Base-by-base conservation (phyloP, 30 jellyfish, hydroid and myxozoan species). In the Clytia hemisphaerica region DNA sequence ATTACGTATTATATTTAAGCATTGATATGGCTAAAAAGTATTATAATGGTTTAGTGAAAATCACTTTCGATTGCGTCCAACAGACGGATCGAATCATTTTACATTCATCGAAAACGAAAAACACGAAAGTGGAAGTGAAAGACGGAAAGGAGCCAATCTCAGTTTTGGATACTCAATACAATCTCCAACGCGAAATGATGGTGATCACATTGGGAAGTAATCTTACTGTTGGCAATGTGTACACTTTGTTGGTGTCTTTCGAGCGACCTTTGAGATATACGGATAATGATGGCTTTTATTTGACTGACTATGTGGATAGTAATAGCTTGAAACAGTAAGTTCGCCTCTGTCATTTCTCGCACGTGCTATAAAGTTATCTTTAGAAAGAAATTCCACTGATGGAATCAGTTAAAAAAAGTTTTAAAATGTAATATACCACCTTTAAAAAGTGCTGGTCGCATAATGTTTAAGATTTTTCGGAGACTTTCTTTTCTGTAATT, bases 21-120 rank as follows among this genome's bases (percentile, higher is more conserved):
- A 38, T 45, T 4, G 30, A 57, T 31, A 3, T 57, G 5, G 30
- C 37, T 21, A 33, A 33, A 33, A 25, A 31, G 4, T 5, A n/a
- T 4, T 57, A 57, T 31, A 57, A 31, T 0, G 70, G 70, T 57
- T 31, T 57, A 31, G 70, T 57, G 27, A 57, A 57, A 31, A 57
- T 57, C 16, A 21, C 70, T 7, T 26, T 57, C 12, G 6, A 21
- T 16, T 57, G 70, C 44, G 44, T 21, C 5, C 25, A 28, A 4
- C 26, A 31, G 12, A 57, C 70, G 27, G 1, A 28, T 2, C 37
- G 30, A 26, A 6, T 57, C 25, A 31, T 57, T 21, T 57, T 57
- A 44, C 70, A 57, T 57, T 57, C 70, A 21, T 22, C 6, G 14
- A 57, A 33, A 28, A 38, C 25, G 25, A 1, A 31, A 33, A 57